Conservation (phyloP, 2,888 invertebrate genomes). For the Lepidocyrtoides sp. region DNA sequence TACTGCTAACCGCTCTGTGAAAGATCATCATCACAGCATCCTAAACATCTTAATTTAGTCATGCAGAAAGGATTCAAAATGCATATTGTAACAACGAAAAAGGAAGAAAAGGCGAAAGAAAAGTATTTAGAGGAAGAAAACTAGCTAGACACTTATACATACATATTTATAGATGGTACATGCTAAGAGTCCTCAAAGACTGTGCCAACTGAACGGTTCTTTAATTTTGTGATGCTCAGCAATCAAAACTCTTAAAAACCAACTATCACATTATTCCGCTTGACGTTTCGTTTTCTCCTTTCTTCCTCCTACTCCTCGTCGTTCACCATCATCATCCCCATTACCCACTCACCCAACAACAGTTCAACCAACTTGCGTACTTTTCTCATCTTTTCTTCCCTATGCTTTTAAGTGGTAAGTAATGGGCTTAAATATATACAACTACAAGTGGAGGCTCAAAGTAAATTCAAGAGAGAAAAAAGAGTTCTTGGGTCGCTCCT, state of each 20-base stretch:
- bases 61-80: constrained; percentile 69
- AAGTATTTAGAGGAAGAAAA: constrained; percentile 26
- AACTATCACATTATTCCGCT: constrained; percentile 78
- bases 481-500: constrained; percentile 50
- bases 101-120: constrained; percentile 15
- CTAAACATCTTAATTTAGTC: constrained; percentile 65
- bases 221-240: constrained; percentile 79
- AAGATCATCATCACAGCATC: constrained; percentile 66
- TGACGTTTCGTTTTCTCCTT: constrained; percentile 63
- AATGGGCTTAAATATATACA: constrained; percentile 67
- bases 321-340: constrained; percentile 73
- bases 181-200: constrained; percentile 70
- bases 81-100: constrained; percentile 1
- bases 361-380: constrained; percentile 54
- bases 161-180: constrained; percentile 1
- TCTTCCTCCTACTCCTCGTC: constrained; percentile 8
- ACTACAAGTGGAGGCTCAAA: constrained; percentile 52
- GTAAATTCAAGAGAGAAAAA: constrained; percentile 68
- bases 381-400: constrained; percentile 70
- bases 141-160: background rate
- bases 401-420: constrained; percentile 72
- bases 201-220: constrained; percentile 78
- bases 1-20: constrained; percentile 9
- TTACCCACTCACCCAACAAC: constrained; percentile 77
- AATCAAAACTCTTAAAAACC: constrained; percentile 79